Conservation (phyloP, 2,888 invertebrate genomes). For the Parelbella ahira region DNA sequence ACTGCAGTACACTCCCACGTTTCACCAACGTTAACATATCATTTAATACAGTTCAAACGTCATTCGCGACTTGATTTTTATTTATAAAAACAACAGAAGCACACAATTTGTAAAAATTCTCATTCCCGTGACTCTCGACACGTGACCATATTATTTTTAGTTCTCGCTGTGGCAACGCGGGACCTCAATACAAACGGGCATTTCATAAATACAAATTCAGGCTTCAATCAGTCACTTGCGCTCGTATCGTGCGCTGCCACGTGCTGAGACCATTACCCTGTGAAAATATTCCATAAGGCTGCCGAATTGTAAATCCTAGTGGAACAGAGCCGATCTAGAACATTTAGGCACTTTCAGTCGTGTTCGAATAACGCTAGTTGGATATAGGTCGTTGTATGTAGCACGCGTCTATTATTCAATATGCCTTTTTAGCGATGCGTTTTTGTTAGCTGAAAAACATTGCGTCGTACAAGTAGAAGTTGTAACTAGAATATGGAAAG, state of each 20-base stretch:
- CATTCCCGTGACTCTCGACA: no score
- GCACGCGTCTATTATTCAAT: slow-evolving; percentile 2
- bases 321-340: background rate
- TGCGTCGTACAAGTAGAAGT: no score
- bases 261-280: slow-evolving; percentile 40
- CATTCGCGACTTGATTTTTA: no score
- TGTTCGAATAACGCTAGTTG: slow-evolving; percentile 1
- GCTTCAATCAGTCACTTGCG: slow-evolving; percentile 23
- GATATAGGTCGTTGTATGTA: slow-evolving; percentile 12
- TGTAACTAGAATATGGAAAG: no score
- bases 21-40: no score
- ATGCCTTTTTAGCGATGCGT: slow-evolving; percentile 6
- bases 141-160: no score
- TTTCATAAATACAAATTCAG: slow-evolving; percentile 30
- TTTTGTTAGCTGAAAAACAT: slow-evolving; percentile 3
- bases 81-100: no score
- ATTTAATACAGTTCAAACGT: no score
- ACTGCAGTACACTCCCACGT: no score
- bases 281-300: slow-evolving; percentile 29
- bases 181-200: background rate
- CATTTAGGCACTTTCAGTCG: background rate
- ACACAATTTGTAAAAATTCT: no score
- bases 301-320: slow-evolving; percentile 3
- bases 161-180: background rate
- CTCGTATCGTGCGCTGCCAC: slow-evolving; percentile 36